phyloP scores from a whole-genome alignment of 1,140 invertebrate genomes.

The Tribolium castaneum region DNA sequence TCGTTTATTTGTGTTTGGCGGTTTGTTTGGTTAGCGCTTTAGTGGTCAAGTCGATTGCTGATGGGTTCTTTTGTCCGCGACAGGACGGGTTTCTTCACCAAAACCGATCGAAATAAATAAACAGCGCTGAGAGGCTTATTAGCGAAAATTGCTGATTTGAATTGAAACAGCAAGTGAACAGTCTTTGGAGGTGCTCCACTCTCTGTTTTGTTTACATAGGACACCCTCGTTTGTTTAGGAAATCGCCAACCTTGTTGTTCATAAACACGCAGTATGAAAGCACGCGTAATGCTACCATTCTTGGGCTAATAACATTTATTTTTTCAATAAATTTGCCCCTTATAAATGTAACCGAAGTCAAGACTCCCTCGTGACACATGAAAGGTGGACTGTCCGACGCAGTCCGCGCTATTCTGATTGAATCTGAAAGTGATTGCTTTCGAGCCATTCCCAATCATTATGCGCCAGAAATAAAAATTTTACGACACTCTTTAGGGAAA shows the following conservation, averaged over 20 bases:
- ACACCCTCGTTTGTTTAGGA: conserved; percentile 42
- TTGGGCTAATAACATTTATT: conserved; percentile 9
- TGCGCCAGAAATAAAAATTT: background rate
- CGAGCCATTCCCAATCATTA: background rate
- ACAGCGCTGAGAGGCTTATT: background rate
- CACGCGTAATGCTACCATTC: conserved; percentile 13
- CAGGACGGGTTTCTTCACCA: background rate
- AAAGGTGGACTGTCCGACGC: background rate
- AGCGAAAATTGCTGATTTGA: conserved; percentile 11
- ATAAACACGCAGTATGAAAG: conserved; percentile 41
- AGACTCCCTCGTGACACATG: background rate
- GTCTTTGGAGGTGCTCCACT: conserved; percentile 1
- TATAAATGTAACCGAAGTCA: background rate
- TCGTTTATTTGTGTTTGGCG: conserved; percentile 11
- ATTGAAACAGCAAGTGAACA: conserved; percentile 38
- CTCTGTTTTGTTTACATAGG: conserved; percentile 37
- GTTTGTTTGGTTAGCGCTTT: conserved; percentile 35
- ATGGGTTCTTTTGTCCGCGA: conserved; percentile 21
- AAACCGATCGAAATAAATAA: background rate
- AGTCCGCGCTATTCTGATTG: background rate
- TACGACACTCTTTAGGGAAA: background rate
- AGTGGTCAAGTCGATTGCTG: conserved; percentile 31
- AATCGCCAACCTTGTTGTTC: conserved; percentile 43
- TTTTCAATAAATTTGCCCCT: background rate
- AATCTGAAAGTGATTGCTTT: background rate